These are phyloP conservation scores for Spea bombifrons DNA, from an alignment of 2,113 vertebrate species.

Conservation along the genomic window DNA sequence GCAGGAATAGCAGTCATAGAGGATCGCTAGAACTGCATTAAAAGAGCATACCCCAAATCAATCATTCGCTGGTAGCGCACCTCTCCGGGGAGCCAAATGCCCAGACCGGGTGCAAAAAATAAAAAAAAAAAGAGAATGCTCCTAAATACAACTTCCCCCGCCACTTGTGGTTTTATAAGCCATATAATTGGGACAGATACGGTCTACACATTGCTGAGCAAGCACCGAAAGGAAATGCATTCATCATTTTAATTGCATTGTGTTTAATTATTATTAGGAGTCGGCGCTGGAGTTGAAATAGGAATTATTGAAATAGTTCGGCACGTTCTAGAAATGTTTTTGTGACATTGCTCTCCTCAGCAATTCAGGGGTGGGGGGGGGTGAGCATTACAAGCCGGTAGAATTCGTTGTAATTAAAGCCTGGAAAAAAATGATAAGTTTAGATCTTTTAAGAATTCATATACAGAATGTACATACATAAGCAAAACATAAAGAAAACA, in stretches of 20 bases:
- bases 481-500: too few relatives aligned
- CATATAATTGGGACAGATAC: conserved; percentile 45
- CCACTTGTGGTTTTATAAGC: conserved; percentile 38
- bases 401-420: too few relatives aligned
- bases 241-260: conserved; percentile 49
- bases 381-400: too few relatives aligned
- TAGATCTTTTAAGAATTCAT: too few relatives aligned
- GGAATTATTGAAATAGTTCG: conserved; percentile 40
- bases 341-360: background rate
- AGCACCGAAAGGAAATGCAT: conserved; percentile 43
- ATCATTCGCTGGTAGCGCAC: conserved; percentile 9
- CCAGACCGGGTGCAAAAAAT: conserved; percentile 9
- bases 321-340: conserved; percentile 16
- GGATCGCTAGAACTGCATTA: conserved; percentile 16
- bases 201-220: conserved; percentile 43
- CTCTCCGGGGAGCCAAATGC: conserved; percentile 28
- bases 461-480: too few relatives aligned
- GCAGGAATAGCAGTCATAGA: conserved; percentile 14
- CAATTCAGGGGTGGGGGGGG: too few relatives aligned
- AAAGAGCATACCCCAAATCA: conserved; percentile 15
- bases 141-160: conserved; percentile 13
- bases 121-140: background rate
- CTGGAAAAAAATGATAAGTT: too few relatives aligned
- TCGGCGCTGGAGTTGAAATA: conserved; percentile 18
- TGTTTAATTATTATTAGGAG: conserved; percentile 46